Conservation (phyloP, 2,888 invertebrate species). For the Spicauda simplicius region DNA sequence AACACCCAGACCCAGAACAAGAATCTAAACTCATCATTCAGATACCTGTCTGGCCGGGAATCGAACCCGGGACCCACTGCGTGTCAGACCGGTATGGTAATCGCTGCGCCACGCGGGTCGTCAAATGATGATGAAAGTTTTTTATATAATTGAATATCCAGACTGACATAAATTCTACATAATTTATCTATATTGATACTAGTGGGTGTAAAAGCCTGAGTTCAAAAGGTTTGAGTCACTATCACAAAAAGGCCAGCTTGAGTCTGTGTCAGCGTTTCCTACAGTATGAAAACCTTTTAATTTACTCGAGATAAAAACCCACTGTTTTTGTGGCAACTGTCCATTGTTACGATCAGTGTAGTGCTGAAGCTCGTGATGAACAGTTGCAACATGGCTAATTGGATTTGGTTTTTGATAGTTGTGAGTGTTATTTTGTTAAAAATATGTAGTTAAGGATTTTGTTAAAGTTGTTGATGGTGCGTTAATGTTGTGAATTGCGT, state of each 20-base stretch:
- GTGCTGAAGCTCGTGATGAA: not conserved
- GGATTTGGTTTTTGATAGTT: not conserved
- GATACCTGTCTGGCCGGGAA: no score
- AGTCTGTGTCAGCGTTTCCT: not conserved
- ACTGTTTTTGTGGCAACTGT: not conserved
- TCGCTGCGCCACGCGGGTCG: no score
- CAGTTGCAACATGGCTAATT: not conserved
- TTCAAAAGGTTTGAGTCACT: constrained; percentile 8
- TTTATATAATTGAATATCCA: no score
- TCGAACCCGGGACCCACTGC: no score
- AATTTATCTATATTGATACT: not conserved
- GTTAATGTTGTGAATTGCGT: no score
- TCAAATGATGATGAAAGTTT: no score
- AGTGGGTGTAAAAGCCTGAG: not conserved
- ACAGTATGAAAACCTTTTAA: constrained; percentile 3
- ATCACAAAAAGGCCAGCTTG: not conserved
- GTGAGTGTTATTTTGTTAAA: not conserved
- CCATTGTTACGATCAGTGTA: not conserved
- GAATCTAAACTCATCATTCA: no score
- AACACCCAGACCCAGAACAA: no score
- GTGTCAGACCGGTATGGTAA: no score
- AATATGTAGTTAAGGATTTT: not conserved
- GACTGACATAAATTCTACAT: not conserved
- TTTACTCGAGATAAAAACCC: constrained; percentile 9
- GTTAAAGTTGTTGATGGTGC: not conserved